These are phyloP conservation scores for Ochropleura leucogaster DNA, from an alignment of 2,888 invertebrate genomes.

Conservation along the genomic window DNA sequence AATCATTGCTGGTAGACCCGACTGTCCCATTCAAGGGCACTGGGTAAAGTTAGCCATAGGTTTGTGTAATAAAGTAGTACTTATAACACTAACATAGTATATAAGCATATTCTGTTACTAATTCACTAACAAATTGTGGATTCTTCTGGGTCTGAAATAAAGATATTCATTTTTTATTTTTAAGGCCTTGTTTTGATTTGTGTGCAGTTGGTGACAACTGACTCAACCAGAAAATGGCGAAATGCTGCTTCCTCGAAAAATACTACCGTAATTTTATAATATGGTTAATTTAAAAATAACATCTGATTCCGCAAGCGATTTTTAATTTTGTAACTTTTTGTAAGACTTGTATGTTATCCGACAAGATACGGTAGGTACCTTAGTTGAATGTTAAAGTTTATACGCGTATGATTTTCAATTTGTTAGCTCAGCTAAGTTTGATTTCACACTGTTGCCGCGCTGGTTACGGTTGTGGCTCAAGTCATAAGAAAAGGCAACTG, in stretches of 20 bases:
- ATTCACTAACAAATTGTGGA: too few species aligned
- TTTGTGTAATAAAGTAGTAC: too few species aligned
- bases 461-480: conserved; percentile 59
- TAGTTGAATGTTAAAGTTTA: conserved; percentile 44
- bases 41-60: too few species aligned
- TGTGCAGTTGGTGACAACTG: too few species aligned
- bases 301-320: background rate
- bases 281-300: background rate
- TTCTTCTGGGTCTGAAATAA: too few species aligned
- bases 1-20: too few species aligned
- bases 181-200: too few species aligned
- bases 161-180: too few species aligned
- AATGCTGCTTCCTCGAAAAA: background rate
- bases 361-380: conserved; percentile 46
- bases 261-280: background rate
- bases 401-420: conserved; percentile 72
- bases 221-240: background rate
- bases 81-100: too few species aligned
- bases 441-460: conserved; percentile 74
- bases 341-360: conserved; percentile 39
- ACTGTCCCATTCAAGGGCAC: too few species aligned
- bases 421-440: conserved; percentile 72
- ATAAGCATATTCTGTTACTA: too few species aligned
- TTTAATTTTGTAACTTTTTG: conserved; percentile 10
- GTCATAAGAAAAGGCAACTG: conserved; percentile 37